Percentiles rank a stretch among this genome's conserved stretches.
Conservation (phyloP, 2,888 invertebrate species). For the Hypselothyrea guttata region DNA sequence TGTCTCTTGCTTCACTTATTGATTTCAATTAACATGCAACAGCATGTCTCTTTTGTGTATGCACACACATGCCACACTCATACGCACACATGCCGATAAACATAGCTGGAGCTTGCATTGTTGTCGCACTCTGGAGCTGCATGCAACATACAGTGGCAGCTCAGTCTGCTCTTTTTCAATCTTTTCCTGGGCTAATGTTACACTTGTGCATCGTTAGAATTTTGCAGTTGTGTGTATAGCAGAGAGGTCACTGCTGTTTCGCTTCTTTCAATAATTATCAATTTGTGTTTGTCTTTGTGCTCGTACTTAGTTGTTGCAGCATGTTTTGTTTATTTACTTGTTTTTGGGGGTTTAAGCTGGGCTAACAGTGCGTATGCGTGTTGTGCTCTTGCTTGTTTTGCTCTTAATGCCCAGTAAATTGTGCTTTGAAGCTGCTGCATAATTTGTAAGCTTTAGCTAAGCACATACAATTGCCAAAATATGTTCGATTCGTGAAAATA, state of each 20-base stretch:
- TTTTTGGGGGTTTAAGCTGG: conserved; percentile 66
- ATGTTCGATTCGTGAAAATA: conserved; percentile 55
- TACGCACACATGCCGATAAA: conserved; percentile 9
- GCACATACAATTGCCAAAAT: conserved; percentile 26
- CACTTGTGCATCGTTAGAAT: conserved; percentile 74
- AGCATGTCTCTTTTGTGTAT: conserved; percentile 70
- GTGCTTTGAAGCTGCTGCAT: conserved; percentile 43
- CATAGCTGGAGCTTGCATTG: conserved; percentile 25
- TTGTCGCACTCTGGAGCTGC: conserved; percentile 34
- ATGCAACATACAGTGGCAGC: conserved; percentile 56
- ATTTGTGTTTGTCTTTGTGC: conserved; percentile 48
- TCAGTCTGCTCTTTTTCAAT: conserved; percentile 64
- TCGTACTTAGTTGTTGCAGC: conserved; percentile 48
- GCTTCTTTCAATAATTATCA: conserved; percentile 68
- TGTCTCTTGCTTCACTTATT: conserved; percentile 65
- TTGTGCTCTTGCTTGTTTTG: conserved; percentile 41
- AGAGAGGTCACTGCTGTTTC: conserved; percentile 46
- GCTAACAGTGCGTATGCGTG: conserved; percentile 72
- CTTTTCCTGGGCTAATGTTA: conserved; percentile 76
- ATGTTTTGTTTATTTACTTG: conserved; percentile 73
- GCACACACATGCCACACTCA: conserved; percentile 16
- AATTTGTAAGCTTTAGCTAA: conserved; percentile 34
- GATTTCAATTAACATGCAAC: conserved; percentile 79
- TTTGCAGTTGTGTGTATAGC: conserved; percentile 17
- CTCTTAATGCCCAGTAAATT: conserved; percentile 50